Conservation (phyloP, 2,113 vertebrate genomes). For the Xiphophorus couchianus region DNA sequence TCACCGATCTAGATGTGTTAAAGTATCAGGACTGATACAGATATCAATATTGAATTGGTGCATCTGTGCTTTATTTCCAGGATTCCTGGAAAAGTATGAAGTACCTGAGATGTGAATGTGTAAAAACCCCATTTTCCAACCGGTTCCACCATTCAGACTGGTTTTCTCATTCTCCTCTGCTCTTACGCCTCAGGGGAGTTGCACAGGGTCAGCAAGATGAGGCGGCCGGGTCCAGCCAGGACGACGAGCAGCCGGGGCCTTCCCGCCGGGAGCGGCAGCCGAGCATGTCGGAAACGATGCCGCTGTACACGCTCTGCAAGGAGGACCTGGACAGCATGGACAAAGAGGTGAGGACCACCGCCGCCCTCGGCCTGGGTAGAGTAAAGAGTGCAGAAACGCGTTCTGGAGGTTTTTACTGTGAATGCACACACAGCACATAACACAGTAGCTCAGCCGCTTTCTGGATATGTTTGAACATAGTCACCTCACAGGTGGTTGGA, state of each 20-base stretch:
- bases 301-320: slow-evolving; percentile 95
- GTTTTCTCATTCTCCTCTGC: not conserved
- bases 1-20: no score
- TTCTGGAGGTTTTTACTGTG: not conserved
- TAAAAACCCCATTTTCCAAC: not conserved
- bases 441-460: not conserved
- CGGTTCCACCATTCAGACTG: not conserved
- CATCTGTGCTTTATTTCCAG: no score
- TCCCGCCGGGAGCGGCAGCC: slow-evolving; percentile 90
- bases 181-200: slow-evolving; percentile 82
- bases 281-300: slow-evolving; percentile 97
- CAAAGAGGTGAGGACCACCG: slow-evolving; percentile 86
- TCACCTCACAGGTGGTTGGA: not conserved
- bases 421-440: not conserved
- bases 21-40: no score
- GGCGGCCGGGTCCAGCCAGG: slow-evolving; percentile 63
- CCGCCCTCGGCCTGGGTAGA: no score
- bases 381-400: not conserved
- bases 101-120: not conserved
- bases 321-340: slow-evolving; percentile 99
- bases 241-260: slow-evolving; percentile 87
- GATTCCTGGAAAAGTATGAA: no score
- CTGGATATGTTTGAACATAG: not conserved
- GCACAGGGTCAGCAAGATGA: slow-evolving; percentile 82
- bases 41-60: no score